phyloP scores from a whole-genome alignment of 2,888 invertebrate species.

The Lucinisca nassula region DNA sequence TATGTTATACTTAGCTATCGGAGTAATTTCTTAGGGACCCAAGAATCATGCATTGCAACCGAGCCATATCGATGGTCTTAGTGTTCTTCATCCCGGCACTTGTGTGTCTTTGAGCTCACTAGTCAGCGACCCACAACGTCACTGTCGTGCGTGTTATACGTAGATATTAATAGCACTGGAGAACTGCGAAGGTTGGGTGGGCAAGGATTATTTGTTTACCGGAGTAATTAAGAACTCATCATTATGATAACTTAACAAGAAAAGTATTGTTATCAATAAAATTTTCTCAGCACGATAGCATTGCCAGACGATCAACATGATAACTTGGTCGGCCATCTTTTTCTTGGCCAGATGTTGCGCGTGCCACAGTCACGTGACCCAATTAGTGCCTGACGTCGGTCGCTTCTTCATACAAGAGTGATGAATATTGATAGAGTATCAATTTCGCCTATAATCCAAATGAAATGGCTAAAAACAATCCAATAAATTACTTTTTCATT shows the following conservation, averaged over 20 bases:
- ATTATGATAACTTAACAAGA: not conserved
- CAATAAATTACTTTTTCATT: slow-evolving; percentile 11
- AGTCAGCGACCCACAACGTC: too few species aligned
- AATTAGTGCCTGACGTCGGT: slow-evolving; percentile 26
- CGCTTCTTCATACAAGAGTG: slow-evolving; percentile 26
- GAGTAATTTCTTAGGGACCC: too few species aligned
- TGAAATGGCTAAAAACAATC: not conserved
- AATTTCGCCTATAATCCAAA: slow-evolving; percentile 8
- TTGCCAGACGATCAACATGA: not conserved
- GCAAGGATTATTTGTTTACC: not conserved
- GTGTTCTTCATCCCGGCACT: too few species aligned
- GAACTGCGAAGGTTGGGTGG: too few species aligned
- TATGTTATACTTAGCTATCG: too few species aligned
- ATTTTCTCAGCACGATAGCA: not conserved
- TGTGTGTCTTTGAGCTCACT: too few species aligned
- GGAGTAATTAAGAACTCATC: not conserved
- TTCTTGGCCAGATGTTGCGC: slow-evolving; percentile 66
- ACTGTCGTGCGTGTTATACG: too few species aligned
- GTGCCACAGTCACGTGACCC: slow-evolving; percentile 65
- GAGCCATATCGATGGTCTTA: too few species aligned
- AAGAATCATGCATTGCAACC: too few species aligned
- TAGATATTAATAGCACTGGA: too few species aligned
- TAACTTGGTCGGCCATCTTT: slow-evolving; percentile 40
- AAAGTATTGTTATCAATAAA: slow-evolving; percentile 7
- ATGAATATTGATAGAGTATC: slow-evolving; percentile 20